Evolutionary conservation across 1,140 invertebrate species (phyloP), one percentile per base, ranked within the genome.

Genomic region (Zaprionus vittiger): DNA sequence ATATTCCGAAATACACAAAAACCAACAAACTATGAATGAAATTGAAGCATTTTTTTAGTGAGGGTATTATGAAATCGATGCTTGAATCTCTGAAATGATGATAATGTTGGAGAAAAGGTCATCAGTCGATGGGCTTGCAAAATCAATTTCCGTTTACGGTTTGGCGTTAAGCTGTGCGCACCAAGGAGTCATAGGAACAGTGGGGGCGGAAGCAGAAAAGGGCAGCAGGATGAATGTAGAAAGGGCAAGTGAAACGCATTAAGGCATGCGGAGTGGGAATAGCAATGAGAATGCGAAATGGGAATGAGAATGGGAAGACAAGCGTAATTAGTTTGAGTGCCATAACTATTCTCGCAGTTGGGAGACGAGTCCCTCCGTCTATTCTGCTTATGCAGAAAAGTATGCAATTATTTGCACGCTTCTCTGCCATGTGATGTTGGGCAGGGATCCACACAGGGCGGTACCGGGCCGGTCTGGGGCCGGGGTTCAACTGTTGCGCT

Each of bases 81-180:
- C 38, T 59, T 38, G 14, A 64, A 60, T 4, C 20, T 20, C 20
- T 22, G 20, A 22, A 22, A 22, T 63, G 56, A 64, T 76, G 28
- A 44, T 64, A 70, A 49, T 77, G 63, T 81, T 66, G 65, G 20
- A 52, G 57, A 47, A 38, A 64, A 68, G 73, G 59, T 81, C 81
- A 87, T 84, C 82, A 81, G 78, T 70, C 84, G 47, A 71, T 66
- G 65, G 85, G 78, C 77, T 80, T 80, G 80, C 75, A 76, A 90
- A 89, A 90, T 89, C 84, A 89, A 89, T 89, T 89, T 89, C 84
- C 84, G 84, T 52, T 89, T 72, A 49, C 52, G 69, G 77, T 79
- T 89, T 71, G 67, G 49, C 67, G 24, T 52, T 47, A 64, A 17
- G 66, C 37, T 31, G 12, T 31, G 49, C 37, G 37, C 38, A 54